A percentile compares a stretch with the other conserved stretches of the same genome.
phyloP scores from a whole-genome alignment of 2,113 vertebrate genomes.

The Halichoerus grypus region DNA sequence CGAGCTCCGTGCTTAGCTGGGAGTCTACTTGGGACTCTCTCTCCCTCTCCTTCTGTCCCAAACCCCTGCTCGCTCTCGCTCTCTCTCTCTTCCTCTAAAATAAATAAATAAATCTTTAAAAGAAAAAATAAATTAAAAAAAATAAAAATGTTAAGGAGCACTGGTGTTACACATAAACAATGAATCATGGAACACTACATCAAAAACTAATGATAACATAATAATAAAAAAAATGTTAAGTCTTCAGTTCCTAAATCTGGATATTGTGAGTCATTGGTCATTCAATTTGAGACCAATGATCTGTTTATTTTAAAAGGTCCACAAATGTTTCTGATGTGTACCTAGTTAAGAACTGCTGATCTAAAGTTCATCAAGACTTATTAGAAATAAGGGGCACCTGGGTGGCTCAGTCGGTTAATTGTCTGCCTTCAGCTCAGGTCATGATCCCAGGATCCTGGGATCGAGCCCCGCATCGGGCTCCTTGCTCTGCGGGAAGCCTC shows the following conservation, averaged over 20 bases:
- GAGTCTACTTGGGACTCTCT: background rate
- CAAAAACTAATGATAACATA: too few relatives aligned
- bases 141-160: too few relatives aligned
- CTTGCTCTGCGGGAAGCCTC: too few relatives aligned
- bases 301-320: background rate
- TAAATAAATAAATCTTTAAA: background rate
- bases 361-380: background rate
- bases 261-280: background rate
- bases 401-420: too few relatives aligned
- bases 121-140: background rate
- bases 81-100: background rate
- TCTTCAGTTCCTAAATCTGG: background rate
- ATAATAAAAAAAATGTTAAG: too few relatives aligned
- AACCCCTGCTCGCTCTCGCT: background rate
- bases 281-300: background rate
- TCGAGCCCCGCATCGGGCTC: too few relatives aligned
- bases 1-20: background rate
- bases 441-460: too few relatives aligned
- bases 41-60: background rate
- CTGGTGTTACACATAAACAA: too few relatives aligned
- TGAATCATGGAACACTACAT: too few relatives aligned
- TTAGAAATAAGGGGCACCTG: background rate
- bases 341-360: background rate
- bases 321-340: background rate
- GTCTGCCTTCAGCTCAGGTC: too few relatives aligned